Base-by-base conservation (phyloP, 2,113 vertebrate species). In the Brachionichthys hirsutus region DNA sequence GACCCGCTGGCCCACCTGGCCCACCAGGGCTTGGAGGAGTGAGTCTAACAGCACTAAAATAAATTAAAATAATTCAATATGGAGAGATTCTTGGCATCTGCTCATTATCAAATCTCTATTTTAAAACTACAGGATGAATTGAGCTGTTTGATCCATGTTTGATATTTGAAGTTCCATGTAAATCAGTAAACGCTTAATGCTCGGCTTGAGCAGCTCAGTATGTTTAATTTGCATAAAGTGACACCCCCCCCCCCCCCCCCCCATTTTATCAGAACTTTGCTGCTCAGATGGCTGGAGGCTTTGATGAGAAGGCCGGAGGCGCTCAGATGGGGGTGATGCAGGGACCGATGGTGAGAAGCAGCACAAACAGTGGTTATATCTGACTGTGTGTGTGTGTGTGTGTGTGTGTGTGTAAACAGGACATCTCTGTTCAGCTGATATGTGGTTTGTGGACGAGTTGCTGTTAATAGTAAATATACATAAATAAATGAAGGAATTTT, bases 251-350 rank as follows among this genome's bases (percentile, higher is more conserved):
- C n/a, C n/a, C n/a, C n/a, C n/a, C n/a, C n/a, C n/a, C 34, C 9
- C 34, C 9, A 9, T 61, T 13, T 73, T 61, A 73, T 10, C 81
- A 98, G 96, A 94, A 92, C 89, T 98, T 98, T 75, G 95, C 94
- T 64, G 95, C 96, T 77, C 96, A 98, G 88, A 94, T 98, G 95
- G 86, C 94, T 6, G 85, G 85, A 64, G 95, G 95, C 43, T 96
- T 95, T 63, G 96, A 98, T 10, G 95, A 96, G 87, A 98, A 98
- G 82, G 89, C 95, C 5, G 94, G 95, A 43, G 90, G 90, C 0
- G 94, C 90, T 67, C 89, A 92, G 81, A 87, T 97, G 95, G 95
- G 95, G 13, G 95, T 97, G 62, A 96, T 97, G 95, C 94, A 96
- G 79, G 96, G 96, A 52, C 95, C 96, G 12, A 98, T 97, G 96